Percentiles rank a stretch among this genome's conserved stretches.
These are phyloP conservation scores for Nesometra sesokonis DNA, from an alignment of 35 echinoderm and acorn worm genomes.

Conservation along the genomic window DNA sequence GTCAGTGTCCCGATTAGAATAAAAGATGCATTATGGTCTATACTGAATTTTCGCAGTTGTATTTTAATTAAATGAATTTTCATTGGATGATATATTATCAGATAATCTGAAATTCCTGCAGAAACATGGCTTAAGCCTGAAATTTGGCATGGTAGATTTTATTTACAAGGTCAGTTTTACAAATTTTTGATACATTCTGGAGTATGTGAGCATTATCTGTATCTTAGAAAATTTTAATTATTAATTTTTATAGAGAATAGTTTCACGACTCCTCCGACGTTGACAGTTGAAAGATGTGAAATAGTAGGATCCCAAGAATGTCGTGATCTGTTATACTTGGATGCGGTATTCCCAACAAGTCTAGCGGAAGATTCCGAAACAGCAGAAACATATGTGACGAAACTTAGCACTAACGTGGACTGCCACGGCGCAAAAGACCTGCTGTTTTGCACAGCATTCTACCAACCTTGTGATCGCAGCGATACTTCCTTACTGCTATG, in stretches of 20 bases:
- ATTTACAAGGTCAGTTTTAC: too few relatives aligned
- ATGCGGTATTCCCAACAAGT: not conserved
- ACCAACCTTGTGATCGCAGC: not conserved
- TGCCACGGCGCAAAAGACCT: not conserved
- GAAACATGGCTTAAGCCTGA: too few relatives aligned
- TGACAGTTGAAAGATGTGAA: not conserved
- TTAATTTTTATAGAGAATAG: not conserved
- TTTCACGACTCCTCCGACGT: not conserved
- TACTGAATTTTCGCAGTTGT: too few relatives aligned
- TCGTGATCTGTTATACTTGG: not conserved
- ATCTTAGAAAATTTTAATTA: too few relatives aligned
- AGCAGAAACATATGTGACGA: not conserved
- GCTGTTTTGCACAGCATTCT: not conserved
- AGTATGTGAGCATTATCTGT: too few relatives aligned
- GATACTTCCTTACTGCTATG: not conserved
- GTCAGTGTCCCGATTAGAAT: too few relatives aligned
- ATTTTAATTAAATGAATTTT: too few relatives aligned
- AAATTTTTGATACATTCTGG: too few relatives aligned
- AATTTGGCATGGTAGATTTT: too few relatives aligned
- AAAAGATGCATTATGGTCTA: too few relatives aligned
- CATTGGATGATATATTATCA: too few relatives aligned
- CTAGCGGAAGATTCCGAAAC: not conserved
- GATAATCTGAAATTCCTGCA: too few relatives aligned
- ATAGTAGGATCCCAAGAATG: not conserved
- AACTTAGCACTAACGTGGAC: not conserved